Percentiles rank a stretch among this genome's conserved stretches.
Evolutionary conservation across 2,888 invertebrate species (phyloP).

Genomic region (Polymixis lichenea): DNA sequence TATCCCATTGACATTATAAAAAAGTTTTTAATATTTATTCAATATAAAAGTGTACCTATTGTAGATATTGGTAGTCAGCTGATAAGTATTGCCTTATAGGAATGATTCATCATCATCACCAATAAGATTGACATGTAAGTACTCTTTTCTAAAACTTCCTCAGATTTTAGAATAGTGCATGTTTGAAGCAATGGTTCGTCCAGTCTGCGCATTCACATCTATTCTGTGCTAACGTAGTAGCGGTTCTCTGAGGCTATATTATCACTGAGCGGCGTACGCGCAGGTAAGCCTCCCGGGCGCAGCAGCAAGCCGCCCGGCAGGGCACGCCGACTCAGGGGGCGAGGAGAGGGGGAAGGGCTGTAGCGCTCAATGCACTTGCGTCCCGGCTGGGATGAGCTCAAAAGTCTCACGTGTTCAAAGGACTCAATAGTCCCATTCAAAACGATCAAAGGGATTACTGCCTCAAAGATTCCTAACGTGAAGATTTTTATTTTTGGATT

Average conservation of each 20-base stretch:
- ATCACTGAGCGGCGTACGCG: slow-evolving; percentile 76
- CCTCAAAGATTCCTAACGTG: slow-evolving; percentile 11
- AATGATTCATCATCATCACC: background rate
- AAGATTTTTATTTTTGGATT: background rate
- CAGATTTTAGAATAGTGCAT: background rate
- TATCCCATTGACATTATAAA: background rate
- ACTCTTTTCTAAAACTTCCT: background rate
- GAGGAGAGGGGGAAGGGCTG: slow-evolving; percentile 52
- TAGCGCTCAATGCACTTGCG: slow-evolving; percentile 81
- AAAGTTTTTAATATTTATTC: background rate
- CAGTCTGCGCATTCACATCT: slow-evolving; percentile 64
- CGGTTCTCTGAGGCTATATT: slow-evolving; percentile 81
- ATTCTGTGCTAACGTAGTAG: slow-evolving; percentile 77
- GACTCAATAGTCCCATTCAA: slow-evolving; percentile 56
- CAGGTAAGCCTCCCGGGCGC: slow-evolving; percentile 84
- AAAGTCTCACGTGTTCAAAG: slow-evolving; percentile 64
- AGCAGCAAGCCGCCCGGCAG: slow-evolving; percentile 60
- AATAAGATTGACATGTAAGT: background rate
- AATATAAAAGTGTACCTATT: background rate
- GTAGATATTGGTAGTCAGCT: background rate
- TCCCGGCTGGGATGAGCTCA: slow-evolving; percentile 64
- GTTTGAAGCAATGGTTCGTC: slow-evolving; percentile 13
- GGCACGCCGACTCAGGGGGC: slow-evolving; percentile 55
- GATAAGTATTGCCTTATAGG: background rate
- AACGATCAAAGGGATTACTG: slow-evolving; percentile 31